Base-by-base conservation (phyloP, 2,888 invertebrate genomes). In the Leptinotarsa tumamoca region DNA sequence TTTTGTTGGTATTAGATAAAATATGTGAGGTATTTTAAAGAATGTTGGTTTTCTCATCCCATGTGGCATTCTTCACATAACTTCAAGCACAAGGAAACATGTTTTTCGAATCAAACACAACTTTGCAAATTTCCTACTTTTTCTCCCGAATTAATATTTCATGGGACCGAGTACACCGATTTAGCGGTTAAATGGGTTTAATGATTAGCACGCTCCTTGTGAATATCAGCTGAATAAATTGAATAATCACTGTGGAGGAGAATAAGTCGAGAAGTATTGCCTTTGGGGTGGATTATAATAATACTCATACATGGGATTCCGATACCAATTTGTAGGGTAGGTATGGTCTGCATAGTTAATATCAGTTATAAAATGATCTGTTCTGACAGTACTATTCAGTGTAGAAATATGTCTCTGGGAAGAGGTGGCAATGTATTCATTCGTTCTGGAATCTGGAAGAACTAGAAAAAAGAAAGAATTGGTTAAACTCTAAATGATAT, bases 381-480 rank as follows among this genome's bases (percentile, higher is more conserved):
- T 54, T 56, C 21, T 56, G 14, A 18, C 2, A 5, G 4, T 56
- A 21, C 21, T 80, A 27, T 85, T 82, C 2, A 86, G 84, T 4
- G 86, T 86, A 4, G 87, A 86, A 21, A 87, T 86, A 61, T 87
- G 80, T 21, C 27, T 27, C 3, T 56, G 56, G 18, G 56, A 4
- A 21, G 86, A 85, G 10, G 87, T 85, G 79, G 82, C 84, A 80
- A 87, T 87, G 84, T 85, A 88, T 78, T 88, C 88, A 78, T 84
- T 83, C 4, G 86, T 84, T 33, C 78, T 71, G n/a, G 85, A 82
- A 66, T 88, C 87, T n/a, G 87, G 86, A 68, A 88, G 82, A 79
- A 87, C 88, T 87, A 82, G 33, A 85, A 85, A 5, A 7, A 18
- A 52, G 17, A 4, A 5, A n/a, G n/a, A 52, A 52, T 52, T 17